Evolutionary conservation across 2,888 invertebrate genomes (phyloP), one percentile per base, ranked within the genome.

Genomic region (Amorpha juglandis): DNA sequence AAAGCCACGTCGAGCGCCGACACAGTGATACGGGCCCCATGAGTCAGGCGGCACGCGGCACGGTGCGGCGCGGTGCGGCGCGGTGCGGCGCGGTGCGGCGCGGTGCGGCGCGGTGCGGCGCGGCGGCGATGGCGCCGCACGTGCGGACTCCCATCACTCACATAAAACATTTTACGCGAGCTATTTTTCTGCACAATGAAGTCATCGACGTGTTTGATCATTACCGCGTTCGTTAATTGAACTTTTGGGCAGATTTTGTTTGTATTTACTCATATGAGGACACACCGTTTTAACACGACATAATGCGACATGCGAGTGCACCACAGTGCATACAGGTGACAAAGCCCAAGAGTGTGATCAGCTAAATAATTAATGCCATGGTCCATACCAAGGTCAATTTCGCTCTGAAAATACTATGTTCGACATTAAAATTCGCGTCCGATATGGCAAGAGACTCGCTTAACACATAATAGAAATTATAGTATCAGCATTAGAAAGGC

Each of bases 181-280:
- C 38, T 58, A 38, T 58, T 58, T 42, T 38, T 58, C 58, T 58
- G 58, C 58, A 19, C 38, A 42, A 42, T 58, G 58, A 58, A 58
- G 42, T 58, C 58, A 58, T 42, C 42, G 58, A 38, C 19, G 42
- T 42, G 42, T 58, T 42, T 42, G 42, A 42, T 42, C 19, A 19
- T 19, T 38, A 38, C 58, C 19, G 42, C 58, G 38, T 38, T 11
- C 16, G 19, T 19, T 42, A 58, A 42, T 19, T 42, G 12, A 42
- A 42, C 19, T 27, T 27, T 55, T 55, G 12, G 38, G 3, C 16
- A 16, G 42, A 42, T 42, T 6, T 50, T 19, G 8, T 50, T 50
- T 19, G 19, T 8, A 45, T 9, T 9, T 35, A 7, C 6, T 35
- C 6, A 9, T 38, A 38, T 4, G 27, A 38, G 38, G 38, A 38